Evolutionary conservation across 2,888 invertebrate species (phyloP).

Genomic region (Ophion ellenae): DNA sequence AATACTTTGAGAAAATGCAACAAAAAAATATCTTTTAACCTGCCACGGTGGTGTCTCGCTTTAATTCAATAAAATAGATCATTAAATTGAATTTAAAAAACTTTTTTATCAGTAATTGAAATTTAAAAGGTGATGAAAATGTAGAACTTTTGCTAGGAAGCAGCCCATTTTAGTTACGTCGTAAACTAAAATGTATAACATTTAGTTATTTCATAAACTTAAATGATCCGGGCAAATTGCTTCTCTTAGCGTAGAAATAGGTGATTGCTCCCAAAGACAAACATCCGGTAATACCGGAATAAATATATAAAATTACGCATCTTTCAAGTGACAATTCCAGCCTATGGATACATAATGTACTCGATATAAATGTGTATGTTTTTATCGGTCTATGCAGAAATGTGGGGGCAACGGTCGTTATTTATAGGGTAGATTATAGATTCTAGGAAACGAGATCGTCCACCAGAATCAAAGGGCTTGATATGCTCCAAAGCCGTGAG

Average conservation of each 20-base stretch:
- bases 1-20: too few relatives aligned
- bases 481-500: constrained; percentile 40
- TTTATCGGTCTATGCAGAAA: constrained; percentile 17
- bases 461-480: constrained; percentile 53
- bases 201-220: neutral
- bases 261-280: constrained; percentile 5
- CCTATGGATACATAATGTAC: neutral
- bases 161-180: neutral
- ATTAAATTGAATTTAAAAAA: too few relatives aligned
- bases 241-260: neutral
- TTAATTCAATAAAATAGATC: too few relatives aligned
- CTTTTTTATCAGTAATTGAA: too few relatives aligned
- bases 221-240: neutral
- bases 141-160: too few relatives aligned
- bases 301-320: constrained; percentile 3
- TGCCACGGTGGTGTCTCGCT: too few relatives aligned
- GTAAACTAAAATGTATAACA: too few relatives aligned
- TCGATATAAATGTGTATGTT: constrained; percentile 8
- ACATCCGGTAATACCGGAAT: neutral
- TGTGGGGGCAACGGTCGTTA: constrained; percentile 35
- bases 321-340: neutral
- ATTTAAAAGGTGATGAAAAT: too few relatives aligned
- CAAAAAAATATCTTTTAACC: too few relatives aligned
- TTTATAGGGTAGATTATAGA: constrained; percentile 52
- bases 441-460: constrained; percentile 63